These are phyloP conservation scores for Lochmaea crataegi DNA, from an alignment of 2,888 invertebrate genomes.

Conservation along the genomic window DNA sequence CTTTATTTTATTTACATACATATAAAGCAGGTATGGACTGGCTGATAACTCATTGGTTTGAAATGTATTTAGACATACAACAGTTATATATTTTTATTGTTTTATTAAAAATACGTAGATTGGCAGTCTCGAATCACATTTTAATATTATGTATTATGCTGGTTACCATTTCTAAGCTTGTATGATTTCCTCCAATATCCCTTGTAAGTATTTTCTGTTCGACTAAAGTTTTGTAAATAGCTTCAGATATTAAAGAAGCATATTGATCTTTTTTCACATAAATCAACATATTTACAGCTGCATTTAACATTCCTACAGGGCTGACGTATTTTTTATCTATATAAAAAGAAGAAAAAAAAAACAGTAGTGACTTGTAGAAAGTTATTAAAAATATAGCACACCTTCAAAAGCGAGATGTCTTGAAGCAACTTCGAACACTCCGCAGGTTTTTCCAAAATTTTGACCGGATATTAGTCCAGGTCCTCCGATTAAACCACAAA, in stretches of 20 bases:
- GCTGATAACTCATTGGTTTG: no score
- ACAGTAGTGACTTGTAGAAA: no score
- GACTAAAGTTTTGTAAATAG: slow-evolving; percentile 51
- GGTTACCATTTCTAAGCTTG: slow-evolving; percentile 50
- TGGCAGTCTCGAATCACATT: neutral
- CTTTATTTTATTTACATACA: no score
- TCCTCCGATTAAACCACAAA: slow-evolving; percentile 59
- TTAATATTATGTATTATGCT: slow-evolving; percentile 45
- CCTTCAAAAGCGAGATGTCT: slow-evolving; percentile 47
- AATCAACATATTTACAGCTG: slow-evolving; percentile 63
- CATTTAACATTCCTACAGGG: slow-evolving; percentile 95
- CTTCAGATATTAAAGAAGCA: slow-evolving; percentile 48
- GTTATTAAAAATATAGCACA: slow-evolving; percentile 72
- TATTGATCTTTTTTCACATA: slow-evolving; percentile 48
- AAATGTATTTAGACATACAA: no score
- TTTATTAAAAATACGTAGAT: no score
- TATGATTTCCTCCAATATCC: slow-evolving; percentile 52
- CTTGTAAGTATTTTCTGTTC: slow-evolving; percentile 52
- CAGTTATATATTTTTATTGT: no score
- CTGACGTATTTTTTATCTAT: slow-evolving; percentile 96
- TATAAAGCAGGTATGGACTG: no score
- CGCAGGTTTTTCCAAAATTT: slow-evolving; percentile 56
- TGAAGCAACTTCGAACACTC: slow-evolving; percentile 59
- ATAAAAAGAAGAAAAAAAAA: slow-evolving; percentile 7
- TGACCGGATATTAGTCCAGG: slow-evolving; percentile 56